Conservation (phyloP, 2,888 invertebrate species). For the Dendrolimus pini region DNA sequence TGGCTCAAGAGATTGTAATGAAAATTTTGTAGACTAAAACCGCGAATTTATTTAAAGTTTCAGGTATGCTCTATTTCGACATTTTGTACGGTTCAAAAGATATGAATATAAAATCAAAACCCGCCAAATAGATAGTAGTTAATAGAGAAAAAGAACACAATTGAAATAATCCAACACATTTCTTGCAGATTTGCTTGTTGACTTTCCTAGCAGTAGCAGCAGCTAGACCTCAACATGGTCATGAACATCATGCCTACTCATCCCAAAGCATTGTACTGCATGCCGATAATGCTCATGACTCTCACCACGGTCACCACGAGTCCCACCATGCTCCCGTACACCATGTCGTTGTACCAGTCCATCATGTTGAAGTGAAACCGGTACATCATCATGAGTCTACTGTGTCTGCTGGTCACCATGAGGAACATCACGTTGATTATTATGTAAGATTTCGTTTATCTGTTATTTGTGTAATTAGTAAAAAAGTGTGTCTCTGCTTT, state of each 20-base stretch:
- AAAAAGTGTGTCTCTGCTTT: no score
- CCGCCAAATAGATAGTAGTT: no score
- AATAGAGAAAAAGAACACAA: no score
- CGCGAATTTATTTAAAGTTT: no score
- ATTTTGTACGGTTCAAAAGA: no score
- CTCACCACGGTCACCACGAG: conserved; percentile 6
- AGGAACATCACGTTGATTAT: conserved; percentile 7
- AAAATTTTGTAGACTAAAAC: no score
- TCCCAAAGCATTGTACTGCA: conserved; percentile 28
- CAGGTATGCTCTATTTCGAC: no score
- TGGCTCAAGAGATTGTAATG: no score
- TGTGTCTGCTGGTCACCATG: not conserved
- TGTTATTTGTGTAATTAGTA: no score
- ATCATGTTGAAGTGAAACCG: not conserved
- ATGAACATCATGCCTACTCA: conserved; percentile 26
- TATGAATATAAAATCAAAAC: no score
- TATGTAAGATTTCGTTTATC: conserved; percentile 4
- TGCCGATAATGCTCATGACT: conserved; percentile 15
- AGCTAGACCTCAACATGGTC: conserved; percentile 22
- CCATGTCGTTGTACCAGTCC: conserved; percentile 11
- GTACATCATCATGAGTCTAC: conserved; percentile 3
- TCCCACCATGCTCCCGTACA: conserved; percentile 4
- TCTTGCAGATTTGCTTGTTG: conserved; percentile 19
- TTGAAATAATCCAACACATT: no score
- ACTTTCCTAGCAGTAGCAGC: conserved; percentile 16